phyloP scores from a whole-genome alignment of 2,113 vertebrate species.

The Hemiprocne comata region DNA sequence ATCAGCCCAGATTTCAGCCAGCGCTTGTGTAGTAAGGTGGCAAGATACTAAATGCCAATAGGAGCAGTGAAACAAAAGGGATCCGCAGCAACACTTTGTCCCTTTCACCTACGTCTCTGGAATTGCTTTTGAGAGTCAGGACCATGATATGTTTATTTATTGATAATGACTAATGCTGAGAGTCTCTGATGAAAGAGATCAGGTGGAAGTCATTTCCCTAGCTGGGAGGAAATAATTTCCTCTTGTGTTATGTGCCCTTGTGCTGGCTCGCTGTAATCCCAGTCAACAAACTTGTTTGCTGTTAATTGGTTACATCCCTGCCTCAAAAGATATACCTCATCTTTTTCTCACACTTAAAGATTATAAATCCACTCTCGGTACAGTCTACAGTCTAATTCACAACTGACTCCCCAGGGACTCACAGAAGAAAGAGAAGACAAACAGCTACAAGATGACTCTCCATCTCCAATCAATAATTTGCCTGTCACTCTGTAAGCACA shows the following conservation, averaged over 20 bases:
- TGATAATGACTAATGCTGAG: neutral
- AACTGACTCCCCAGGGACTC: neutral
- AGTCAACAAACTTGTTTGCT: neutral
- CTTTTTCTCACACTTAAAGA: neutral
- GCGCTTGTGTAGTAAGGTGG: neutral
- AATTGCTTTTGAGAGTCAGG: neutral
- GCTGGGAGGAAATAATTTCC: neutral
- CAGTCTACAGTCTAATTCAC: neutral
- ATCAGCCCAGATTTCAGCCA: neutral
- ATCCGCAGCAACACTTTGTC: neutral
- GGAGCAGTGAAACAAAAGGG: neutral
- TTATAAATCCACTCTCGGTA: neutral
- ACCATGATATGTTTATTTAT: neutral
- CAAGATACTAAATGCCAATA: neutral
- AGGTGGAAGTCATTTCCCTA: neutral
- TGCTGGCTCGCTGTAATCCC: neutral
- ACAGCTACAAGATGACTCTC: neutral
- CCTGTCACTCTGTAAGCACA: neutral
- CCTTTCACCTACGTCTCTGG: neutral
- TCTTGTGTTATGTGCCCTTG: neutral
- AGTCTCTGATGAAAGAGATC: neutral
- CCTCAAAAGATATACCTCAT: neutral
- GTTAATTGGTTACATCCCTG: neutral
- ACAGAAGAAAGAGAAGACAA: neutral
- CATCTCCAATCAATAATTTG: slow-evolving; percentile 21